Base-by-base conservation (phyloP, 2,113 vertebrate species). In the Rhinoptilus africanus region DNA sequence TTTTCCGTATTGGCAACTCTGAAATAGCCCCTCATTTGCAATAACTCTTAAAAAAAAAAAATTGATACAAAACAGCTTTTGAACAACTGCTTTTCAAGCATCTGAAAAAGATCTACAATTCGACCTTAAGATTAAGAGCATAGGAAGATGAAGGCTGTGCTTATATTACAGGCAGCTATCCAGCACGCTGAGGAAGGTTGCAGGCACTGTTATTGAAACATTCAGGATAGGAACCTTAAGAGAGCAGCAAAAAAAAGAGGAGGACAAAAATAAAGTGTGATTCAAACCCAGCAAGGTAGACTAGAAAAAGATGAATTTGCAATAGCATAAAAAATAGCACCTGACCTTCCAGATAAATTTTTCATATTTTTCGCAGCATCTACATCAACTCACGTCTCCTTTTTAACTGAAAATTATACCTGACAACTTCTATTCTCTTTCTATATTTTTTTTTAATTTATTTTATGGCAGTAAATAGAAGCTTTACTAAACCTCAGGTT, bases 91-190 rank as follows among this genome's bases (percentile, higher is more conserved):
- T 72, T 92, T 91, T 89, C 20, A 67, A 84, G 48, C 56, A 94
- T 71, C 91, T 96, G 73, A 96, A 96, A 97, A 89, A 92, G 50
- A 92, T 63, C 74, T 86, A 53, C 56, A 8, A 78, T 77, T 81
- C 87, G 67, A 93, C 68, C 68, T 22, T 62, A 74, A 93, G 15
- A 82, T 64, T 47, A 90, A 96, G 43, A 85, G 45, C 30, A 27
- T 3, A 63, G 57, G 79, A 88, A 88, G 51, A 83, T 66, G 45
- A 90, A 85, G 10, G 10, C 21, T 92, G 43, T 32, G 9, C 73
- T 79, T 85, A 67, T 86, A 77, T 69, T 86, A 28, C 8, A 95
- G 82, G 54, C 82, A 93, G 92, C 62, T 81, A 30, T 57, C 72
- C 60, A 87, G 30, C 28, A 93, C 23, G 60, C 39, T 35, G 48